Evolutionary conservation across 2,113 vertebrate species (phyloP).

Genomic region (Periophthalmus modestus): DNA sequence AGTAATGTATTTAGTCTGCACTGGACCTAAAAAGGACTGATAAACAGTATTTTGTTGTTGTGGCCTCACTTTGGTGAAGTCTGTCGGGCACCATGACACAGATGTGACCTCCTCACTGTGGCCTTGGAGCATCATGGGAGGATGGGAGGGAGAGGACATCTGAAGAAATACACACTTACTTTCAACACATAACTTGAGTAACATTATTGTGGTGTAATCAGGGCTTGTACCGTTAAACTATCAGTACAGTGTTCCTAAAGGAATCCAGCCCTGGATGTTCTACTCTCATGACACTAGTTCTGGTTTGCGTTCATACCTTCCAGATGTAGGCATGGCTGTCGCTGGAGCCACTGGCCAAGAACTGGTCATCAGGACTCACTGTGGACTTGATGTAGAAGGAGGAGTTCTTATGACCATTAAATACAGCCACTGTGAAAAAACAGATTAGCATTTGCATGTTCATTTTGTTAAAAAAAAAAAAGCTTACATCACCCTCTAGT

Average conservation of each 20-base stretch:
- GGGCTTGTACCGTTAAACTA: no score
- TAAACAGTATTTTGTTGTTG: slow-evolving; percentile 8
- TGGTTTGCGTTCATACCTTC: slow-evolving; percentile 80
- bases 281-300: background rate
- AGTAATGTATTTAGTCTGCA: no score
- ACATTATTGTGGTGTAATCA: background rate
- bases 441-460: no score
- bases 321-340: slow-evolving; percentile 89
- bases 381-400: slow-evolving; percentile 95
- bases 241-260: no score
- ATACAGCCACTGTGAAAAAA: slow-evolving; percentile 80
- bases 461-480: no score
- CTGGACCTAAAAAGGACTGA: no score
- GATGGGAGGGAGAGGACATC: slow-evolving; percentile 83
- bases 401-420: slow-evolving; percentile 92
- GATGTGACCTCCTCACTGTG: slow-evolving; percentile 95
- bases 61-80: slow-evolving; percentile 89
- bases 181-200: background rate
- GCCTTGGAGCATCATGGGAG: slow-evolving; percentile 86
- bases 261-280: no score
- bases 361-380: slow-evolving; percentile 91
- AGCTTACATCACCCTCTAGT: slow-evolving; percentile 64
- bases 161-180: slow-evolving; percentile 44
- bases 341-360: slow-evolving; percentile 93
- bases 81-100: slow-evolving; percentile 92